Evolutionary conservation across 1,140 invertebrate species (phyloP), one percentile per base, ranked within the genome.

Genomic region (Lasioglossum baleicum): DNA sequence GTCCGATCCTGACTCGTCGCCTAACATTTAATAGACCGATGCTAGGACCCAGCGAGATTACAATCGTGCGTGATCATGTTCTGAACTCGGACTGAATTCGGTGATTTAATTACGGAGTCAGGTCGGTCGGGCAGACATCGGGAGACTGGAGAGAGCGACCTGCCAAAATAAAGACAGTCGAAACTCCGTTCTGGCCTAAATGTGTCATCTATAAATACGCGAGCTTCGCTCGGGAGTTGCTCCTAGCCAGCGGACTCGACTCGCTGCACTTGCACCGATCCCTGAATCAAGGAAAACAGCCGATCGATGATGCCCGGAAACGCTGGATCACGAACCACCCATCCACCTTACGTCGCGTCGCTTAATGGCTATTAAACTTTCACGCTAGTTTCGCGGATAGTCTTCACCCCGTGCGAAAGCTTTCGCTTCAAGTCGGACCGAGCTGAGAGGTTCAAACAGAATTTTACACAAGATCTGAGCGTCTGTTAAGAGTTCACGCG

Each of bases 171-270:
- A 90, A 92, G 87, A 89, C 78, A 88, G 85, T 87, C 87, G 81
- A 80, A 88, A 83, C 88, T 68, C 84, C 31, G 69, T 89, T 87
- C 88, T 81, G 88, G 87, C 87, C 87, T 90, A 92, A 91, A 92
- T 92, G 90, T 91, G 91, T 89, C 91, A 91, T 91, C 90, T 92
- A 91, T 90, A 91, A 92, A 92, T 92, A 92, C 87, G 68, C 67
- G 64, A 86, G 87, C 83, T 80, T 80, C 77, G 75, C 51, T 60
- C 83, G 65, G 65, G 22, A 17, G 26, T 58, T 20, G 60, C 5
- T 58, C 60, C 68, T 65, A 60, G 20, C 48, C 44, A 31, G 73
- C 67, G 20, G n/a, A n/a, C n/a, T 71, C 83, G 74, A 81, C 81
- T 77, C 75, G 6, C 13, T 31, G 71, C 71, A 70, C 17, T 56